phyloP scores from a whole-genome alignment of 2,888 invertebrate species.

The Drosophila longiperda region DNA sequence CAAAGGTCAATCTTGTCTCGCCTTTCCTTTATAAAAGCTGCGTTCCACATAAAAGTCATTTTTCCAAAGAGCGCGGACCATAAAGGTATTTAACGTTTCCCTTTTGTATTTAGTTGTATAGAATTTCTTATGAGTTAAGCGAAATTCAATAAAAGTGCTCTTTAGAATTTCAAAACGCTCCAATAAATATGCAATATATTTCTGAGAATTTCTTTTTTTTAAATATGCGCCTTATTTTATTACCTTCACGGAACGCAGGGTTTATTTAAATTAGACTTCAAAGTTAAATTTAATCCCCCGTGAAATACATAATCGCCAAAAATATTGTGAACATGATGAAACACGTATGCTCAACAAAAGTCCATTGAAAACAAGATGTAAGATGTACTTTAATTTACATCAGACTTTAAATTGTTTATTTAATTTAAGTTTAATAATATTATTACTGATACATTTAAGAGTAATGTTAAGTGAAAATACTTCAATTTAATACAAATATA shows the following conservation, averaged over 20 bases:
- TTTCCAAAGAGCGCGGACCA: background rate
- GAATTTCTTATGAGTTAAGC: background rate
- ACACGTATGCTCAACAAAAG: background rate
- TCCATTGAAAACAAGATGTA: background rate
- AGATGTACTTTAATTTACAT: background rate
- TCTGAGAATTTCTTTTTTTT: background rate
- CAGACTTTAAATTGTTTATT: background rate
- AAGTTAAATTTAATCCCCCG: background rate
- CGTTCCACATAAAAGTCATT: background rate
- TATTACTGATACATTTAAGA: background rate
- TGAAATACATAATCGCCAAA: background rate
- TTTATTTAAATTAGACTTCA: background rate
- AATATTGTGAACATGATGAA: no score
- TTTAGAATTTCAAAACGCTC: background rate
- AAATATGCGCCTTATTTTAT: background rate
- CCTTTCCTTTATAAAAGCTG: background rate
- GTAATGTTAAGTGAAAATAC: background rate
- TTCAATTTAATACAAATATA: background rate
- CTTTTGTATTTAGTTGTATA: background rate
- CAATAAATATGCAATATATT: conserved; percentile 4
- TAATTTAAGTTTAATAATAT: background rate
- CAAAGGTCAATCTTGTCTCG: conserved; percentile 13
- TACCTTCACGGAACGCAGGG: background rate
- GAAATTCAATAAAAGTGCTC: background rate
- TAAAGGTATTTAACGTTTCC: background rate